Base-by-base conservation (phyloP, 2,797 vertebrate species). In the Syndactyla subalaris region DNA sequence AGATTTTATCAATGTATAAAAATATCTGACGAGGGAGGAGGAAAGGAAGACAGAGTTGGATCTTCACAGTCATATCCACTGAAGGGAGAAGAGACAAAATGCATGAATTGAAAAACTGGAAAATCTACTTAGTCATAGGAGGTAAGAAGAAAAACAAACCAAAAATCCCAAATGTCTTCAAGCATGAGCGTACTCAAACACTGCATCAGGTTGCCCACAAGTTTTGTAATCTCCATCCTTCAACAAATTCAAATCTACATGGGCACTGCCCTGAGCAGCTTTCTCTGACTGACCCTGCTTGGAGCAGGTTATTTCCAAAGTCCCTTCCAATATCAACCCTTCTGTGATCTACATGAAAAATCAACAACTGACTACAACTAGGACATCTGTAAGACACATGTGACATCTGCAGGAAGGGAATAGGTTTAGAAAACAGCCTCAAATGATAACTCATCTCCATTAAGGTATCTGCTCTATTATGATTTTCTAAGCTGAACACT, bases 351-450 rank as follows among this genome's bases (percentile, higher is more conserved):
- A 27, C 5, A 14, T 46, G 80, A 74, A 94, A 91, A 91, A 83
- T 45, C 49, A 78, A 43, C 43, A 78, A 67, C 49, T 88, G 29
- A 62, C 52, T 78, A 75, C 65, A 73, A 32, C 12, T 46, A 59
- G 13, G 24, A 49, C 52, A 84, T 74, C 63, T 90, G 67, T 29
- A 87, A 85, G 49, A 76, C 67, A 92, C 17, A 55, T 51, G 63
- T 67, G 71, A 76, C 84, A 90, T 49, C 61, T 67, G 45, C 38
- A 92, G 80, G 91, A 91, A 95, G 15, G 45, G 22, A 92, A 86
- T 46, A 39, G 17, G 10, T 66, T 91, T 45, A 66, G n/a, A 72
- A 92, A 93, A 81, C 46, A 87, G 85, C 32, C 55, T 52, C 39
- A 92, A 78, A 32, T 51, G 39, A 17, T 58, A 92, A 32, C 45